phyloP scores from a whole-genome alignment of 37 sponge, comb jelly and placozoan species.

The Diacarnus erythraeanus region DNA sequence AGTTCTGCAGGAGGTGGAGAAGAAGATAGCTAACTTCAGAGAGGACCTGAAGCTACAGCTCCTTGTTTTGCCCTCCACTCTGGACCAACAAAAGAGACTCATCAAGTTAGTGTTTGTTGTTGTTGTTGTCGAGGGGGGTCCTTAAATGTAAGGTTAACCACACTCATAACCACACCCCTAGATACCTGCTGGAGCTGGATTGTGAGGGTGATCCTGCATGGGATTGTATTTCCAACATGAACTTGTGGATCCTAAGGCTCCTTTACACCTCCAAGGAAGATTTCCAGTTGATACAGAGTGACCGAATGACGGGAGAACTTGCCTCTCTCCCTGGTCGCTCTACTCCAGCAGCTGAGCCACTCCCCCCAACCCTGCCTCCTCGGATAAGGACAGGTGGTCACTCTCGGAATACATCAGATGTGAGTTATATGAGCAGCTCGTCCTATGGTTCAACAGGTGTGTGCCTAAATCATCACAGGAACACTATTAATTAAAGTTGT shows the following conservation, averaged over 20 bases:
- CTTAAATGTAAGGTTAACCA: no score
- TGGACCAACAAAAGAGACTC: slow-evolving; percentile 85
- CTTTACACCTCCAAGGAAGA: slow-evolving; percentile 56
- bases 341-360: not conserved
- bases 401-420: slow-evolving; percentile 44
- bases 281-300: slow-evolving; percentile 39
- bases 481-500: no score
- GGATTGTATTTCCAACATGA: slow-evolving; percentile 83
- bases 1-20: slow-evolving; percentile 87
- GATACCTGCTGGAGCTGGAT: slow-evolving; percentile 89
- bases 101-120: slow-evolving; percentile 72
- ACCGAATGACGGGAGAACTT: slow-evolving; percentile 20
- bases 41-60: slow-evolving; percentile 64
- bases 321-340: slow-evolving; percentile 10
- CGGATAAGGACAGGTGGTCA: slow-evolving; percentile 28
- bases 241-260: slow-evolving; percentile 64
- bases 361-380: slow-evolving; percentile 14
- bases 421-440: slow-evolving; percentile 39
- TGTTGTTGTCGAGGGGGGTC: no score
- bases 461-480: not conserved
- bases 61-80: slow-evolving; percentile 54
- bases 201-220: slow-evolving; percentile 91
- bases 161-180: slow-evolving; percentile 8
- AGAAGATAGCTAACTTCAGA: slow-evolving; percentile 65
- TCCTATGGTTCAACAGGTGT: slow-evolving; percentile 4